These are phyloP conservation scores for Brachyptera putata DNA, from an alignment of 2,888 invertebrate genomes.

Conservation along the genomic window DNA sequence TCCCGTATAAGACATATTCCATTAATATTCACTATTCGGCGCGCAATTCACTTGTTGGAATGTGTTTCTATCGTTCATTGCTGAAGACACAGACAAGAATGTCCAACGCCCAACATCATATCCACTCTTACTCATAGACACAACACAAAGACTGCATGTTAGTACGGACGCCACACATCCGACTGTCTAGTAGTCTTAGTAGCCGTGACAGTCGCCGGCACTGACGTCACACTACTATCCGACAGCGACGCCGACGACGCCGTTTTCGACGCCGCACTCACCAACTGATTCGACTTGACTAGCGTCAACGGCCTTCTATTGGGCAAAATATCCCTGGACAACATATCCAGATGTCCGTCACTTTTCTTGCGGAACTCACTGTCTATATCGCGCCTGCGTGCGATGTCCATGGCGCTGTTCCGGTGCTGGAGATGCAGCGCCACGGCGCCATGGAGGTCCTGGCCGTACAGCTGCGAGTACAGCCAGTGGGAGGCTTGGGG, in stretches of 20 bases:
- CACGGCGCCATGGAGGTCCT: conserved; percentile 32
- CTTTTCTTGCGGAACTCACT: conserved; percentile 4
- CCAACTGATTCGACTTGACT: conserved; percentile 17
- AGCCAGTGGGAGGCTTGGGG: conserved; percentile 76
- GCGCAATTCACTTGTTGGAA: too few relatives aligned
- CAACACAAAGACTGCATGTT: too few relatives aligned
- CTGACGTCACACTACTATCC: conserved; percentile 32
- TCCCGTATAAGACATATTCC: too few relatives aligned
- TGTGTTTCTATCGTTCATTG: too few relatives aligned
- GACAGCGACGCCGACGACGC: conserved; percentile 32
- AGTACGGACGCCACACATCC: conserved; percentile 80
- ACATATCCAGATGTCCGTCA: conserved; percentile 6
- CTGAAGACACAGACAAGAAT: too few relatives aligned
- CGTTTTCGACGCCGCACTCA: conserved; percentile 22
- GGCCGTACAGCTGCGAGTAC: conserved; percentile 64
- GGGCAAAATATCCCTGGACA: not conserved
- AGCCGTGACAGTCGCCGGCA: conserved; percentile 39
- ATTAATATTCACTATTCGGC: too few relatives aligned
- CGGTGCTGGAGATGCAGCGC: conserved; percentile 32
- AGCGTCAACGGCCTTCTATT: conserved; percentile 6
- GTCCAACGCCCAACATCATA: too few relatives aligned
- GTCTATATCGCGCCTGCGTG: conserved; percentile 33
- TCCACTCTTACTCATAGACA: too few relatives aligned
- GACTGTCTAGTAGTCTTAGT: conserved; percentile 51
- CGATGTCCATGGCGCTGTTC: conserved; percentile 26